Conservation (phyloP, 2,797 vertebrate genomes). For the Lutra lutra region DNA sequence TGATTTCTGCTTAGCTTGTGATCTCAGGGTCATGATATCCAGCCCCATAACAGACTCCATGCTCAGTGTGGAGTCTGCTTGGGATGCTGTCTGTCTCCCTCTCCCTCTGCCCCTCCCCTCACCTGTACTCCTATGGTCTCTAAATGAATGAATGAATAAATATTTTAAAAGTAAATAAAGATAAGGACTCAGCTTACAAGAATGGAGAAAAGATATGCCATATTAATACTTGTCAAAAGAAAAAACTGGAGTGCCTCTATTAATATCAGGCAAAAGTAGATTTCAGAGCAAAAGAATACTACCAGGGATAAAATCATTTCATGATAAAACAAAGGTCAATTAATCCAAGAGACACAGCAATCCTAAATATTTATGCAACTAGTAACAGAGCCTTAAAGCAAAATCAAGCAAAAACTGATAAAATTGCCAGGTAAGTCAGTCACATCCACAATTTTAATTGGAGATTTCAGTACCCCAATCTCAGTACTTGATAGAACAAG, state of each 20-base stretch:
- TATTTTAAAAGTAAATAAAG: background rate
- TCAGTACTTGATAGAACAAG: background rate
- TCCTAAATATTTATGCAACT: background rate
- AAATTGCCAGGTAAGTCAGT: background rate
- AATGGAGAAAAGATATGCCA: background rate
- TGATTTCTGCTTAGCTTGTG: background rate
- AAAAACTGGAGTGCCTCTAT: background rate
- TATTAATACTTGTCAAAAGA: background rate
- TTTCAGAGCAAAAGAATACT: background rate
- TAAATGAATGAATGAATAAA: background rate
- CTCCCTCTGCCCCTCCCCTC: too few relatives aligned
- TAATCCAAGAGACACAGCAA: background rate
- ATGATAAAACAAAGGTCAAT: background rate
- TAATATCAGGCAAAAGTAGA: constrained; percentile 38
- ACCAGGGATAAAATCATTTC: background rate
- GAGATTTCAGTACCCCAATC: background rate
- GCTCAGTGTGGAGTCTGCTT: background rate
- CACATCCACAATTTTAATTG: background rate
- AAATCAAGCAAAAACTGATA: background rate
- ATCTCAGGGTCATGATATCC: background rate
- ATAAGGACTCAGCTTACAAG: background rate
- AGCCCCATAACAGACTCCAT: background rate
- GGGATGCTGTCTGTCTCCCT: background rate
- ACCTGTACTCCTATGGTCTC: background rate
- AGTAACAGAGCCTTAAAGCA: background rate